Evolutionary conservation across 1,140 invertebrate genomes (phyloP).

Genomic region (Cardiocondyla obscurior): DNA sequence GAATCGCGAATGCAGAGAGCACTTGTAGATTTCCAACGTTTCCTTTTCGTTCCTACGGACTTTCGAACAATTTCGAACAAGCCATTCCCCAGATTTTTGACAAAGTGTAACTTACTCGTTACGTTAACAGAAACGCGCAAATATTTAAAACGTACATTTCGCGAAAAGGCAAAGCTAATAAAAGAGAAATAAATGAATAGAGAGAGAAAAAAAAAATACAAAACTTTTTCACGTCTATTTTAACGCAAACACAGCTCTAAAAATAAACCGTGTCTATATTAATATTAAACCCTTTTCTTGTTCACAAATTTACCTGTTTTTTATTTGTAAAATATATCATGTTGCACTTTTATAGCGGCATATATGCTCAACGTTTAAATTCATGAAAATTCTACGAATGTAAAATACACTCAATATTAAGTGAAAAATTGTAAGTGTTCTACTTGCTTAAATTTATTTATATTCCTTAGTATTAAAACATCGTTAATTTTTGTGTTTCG

Average conservation of each 20-base stretch:
- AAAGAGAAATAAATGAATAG: neutral
- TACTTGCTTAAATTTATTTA: neutral
- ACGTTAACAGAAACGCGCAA: neutral
- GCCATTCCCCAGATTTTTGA: neutral
- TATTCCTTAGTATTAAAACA: neutral
- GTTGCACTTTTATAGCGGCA: neutral
- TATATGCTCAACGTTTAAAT: neutral
- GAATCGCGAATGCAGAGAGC: neutral
- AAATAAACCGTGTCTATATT: neutral
- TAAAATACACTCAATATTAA: neutral
- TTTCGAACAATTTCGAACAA: neutral
- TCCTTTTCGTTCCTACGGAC: neutral
- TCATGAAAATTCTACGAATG: neutral
- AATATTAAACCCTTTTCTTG: neutral
- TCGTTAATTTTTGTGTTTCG: neutral
- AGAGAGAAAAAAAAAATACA: neutral
- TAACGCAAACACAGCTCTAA: neutral
- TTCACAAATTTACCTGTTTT: neutral
- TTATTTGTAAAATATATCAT: neutral
- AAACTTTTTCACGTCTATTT: neutral
- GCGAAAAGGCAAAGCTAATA: neutral
- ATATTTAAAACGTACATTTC: neutral
- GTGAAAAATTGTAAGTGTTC: neutral
- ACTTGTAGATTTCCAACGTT: neutral
- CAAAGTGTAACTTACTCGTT: neutral